phyloP scores from a whole-genome alignment of 2,113 vertebrate species.

The Pao palembangensis region DNA sequence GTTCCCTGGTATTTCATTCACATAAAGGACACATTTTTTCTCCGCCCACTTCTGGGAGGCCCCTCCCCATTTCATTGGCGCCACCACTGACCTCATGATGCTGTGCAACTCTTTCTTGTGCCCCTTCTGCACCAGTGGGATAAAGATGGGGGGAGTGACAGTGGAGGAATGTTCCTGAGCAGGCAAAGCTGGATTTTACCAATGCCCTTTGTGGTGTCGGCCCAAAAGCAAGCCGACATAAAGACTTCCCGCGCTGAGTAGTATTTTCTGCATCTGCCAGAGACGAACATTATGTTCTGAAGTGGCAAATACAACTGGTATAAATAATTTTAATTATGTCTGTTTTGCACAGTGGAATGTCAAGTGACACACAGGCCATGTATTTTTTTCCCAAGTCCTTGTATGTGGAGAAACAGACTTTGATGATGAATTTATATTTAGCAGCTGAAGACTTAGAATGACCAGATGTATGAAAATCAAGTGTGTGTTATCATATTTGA shows the following conservation, averaged over 20 bases:
- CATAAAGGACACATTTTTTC: slow-evolving; percentile 17
- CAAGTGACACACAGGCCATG: slow-evolving; percentile 60
- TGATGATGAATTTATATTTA: no score
- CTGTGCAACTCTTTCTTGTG: slow-evolving; percentile 40
- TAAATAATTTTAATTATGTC: slow-evolving; percentile 63
- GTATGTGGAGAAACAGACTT: no score
- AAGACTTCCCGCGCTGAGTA: slow-evolving; percentile 65
- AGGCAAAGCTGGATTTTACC: slow-evolving; percentile 59
- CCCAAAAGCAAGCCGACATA: slow-evolving; percentile 57
- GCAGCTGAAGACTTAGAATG: no score
- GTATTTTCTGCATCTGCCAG: slow-evolving; percentile 46
- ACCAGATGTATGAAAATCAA: no score
- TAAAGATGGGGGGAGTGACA: slow-evolving; percentile 34
- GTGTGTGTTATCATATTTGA: no score
- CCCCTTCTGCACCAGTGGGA: slow-evolving; percentile 37
- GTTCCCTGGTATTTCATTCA: slow-evolving; percentile 51
- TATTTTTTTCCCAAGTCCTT: neutral
- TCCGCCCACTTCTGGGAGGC: slow-evolving; percentile 7
- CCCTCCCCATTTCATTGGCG: slow-evolving; percentile 16
- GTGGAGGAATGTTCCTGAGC: slow-evolving; percentile 38
- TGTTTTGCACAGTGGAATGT: slow-evolving; percentile 44
- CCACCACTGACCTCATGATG: slow-evolving; percentile 31
- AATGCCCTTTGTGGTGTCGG: slow-evolving; percentile 45
- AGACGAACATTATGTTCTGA: slow-evolving; percentile 56
- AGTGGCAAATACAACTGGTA: slow-evolving; percentile 45